Evolutionary conservation across 2,113 vertebrate species (phyloP), one percentile per base, ranked within the genome.

Genomic region (Microcebus murinus): DNA sequence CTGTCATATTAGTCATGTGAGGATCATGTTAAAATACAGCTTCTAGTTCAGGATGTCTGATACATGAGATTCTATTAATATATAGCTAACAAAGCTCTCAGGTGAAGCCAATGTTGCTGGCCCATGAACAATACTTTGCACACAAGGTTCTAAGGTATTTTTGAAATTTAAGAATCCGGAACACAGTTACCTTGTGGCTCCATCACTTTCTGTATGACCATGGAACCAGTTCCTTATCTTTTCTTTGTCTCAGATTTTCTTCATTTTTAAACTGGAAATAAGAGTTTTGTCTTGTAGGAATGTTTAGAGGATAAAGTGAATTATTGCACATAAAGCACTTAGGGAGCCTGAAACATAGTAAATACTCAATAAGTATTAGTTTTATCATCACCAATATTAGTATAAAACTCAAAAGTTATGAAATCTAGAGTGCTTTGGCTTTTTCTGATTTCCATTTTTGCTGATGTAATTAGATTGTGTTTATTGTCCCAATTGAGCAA

Each of bases 381-480:
- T 84, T 93, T 59, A 80, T 88, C 63, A 96, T 74, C 12, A 0
- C 23, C 15, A 73, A 29, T 11, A 73, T 95, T 91, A 89, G n/a
- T 86, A 65, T 90, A 67, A 96, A 96, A 74, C 11, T 82, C 87
- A 83, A 88, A 92, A 57, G 12, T 87, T 94, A 55, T 15, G n/a
- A 94, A 96, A 90, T 87, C n/a, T 52, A 84, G 87, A 91, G 17
- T 71, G 34, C 45, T 77, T 84, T 91, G 73, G 3, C 4, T 74
- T 90, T 91, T 90, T 91, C 55, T 71, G 55, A 90, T 95, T 96
- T 81, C 31, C 34, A 48, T 73, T 27, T 94, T 96, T n/a, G 23
- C 65, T 96, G 52, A 95, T 59, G 15, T 80, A 65, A 93, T 94
- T 34, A 76, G 79, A 86, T 87, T 95, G 21, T 82, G 42, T 87